Percentiles rank a stretch among this genome's conserved stretches.
These are phyloP conservation scores for Halictus ligatus DNA, from an alignment of 2,888 invertebrate species.

Conservation along the genomic window DNA sequence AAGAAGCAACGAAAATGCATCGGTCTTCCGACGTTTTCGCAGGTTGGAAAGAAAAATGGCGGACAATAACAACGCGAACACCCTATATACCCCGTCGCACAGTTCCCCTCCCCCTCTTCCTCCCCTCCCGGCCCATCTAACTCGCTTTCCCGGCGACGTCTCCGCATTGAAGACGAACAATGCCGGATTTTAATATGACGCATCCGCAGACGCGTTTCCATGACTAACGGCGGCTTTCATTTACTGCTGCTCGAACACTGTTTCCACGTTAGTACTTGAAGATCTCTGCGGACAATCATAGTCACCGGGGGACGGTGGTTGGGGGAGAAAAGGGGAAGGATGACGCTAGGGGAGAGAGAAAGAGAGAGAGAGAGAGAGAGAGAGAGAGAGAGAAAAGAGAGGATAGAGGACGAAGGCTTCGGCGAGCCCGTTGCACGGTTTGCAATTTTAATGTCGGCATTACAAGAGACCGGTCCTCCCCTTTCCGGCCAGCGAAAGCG, in stretches of 20 bases:
- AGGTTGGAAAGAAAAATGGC: neutral
- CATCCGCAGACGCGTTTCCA: conserved; percentile 70
- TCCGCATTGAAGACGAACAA: conserved; percentile 70
- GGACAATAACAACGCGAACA: conserved; percentile 8
- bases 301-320: conserved; percentile 16
- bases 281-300: conserved; percentile 63
- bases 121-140: neutral
- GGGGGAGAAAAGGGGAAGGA: neutral
- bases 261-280: conserved; percentile 64
- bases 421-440: conserved; percentile 67
- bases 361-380: no score
- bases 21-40: neutral
- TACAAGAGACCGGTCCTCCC: conserved; percentile 66
- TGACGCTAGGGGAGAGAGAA: neutral
- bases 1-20: neutral
- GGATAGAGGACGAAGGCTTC: conserved; percentile 45
- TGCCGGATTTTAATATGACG: conserved; percentile 77
- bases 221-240: conserved; percentile 74
- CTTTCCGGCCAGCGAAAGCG: conserved; percentile 55
- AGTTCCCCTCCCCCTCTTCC: neutral
- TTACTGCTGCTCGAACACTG: conserved; percentile 70
- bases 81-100: neutral
- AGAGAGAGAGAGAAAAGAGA: neutral
- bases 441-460: conserved; percentile 80
- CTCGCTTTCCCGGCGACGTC: conserved; percentile 42